Conservation (phyloP, 2,888 invertebrate species). For the Acrobasis repandana region DNA sequence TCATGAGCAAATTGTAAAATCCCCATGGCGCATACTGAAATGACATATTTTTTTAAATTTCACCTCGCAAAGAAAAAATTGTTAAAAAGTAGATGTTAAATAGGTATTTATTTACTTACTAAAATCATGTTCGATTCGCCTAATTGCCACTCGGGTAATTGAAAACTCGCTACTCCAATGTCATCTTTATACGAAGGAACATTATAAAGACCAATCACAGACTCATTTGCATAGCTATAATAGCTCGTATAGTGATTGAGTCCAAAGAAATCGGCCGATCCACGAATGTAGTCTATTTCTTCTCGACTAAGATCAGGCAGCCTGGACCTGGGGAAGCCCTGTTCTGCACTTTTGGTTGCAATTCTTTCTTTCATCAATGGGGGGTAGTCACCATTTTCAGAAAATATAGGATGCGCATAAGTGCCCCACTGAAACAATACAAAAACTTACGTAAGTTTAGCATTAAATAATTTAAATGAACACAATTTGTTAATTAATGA, state of each 20-base stretch:
- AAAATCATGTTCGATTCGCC: constrained; percentile 6
- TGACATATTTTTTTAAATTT: not conserved
- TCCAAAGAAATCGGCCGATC: constrained; percentile 64
- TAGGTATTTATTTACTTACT: constrained; percentile 2
- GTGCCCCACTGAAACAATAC: constrained; percentile 33
- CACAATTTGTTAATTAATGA: too few relatives aligned
- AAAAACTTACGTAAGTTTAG: not conserved
- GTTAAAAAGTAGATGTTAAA: too few relatives aligned
- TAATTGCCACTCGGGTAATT: constrained; percentile 19
- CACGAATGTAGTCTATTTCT: constrained; percentile 48
- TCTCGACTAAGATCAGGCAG: constrained; percentile 35
- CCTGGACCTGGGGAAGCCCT: not conserved
- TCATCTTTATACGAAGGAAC: constrained; percentile 45
- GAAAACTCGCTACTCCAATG: constrained; percentile 18
- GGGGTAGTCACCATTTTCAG: constrained; percentile 34
- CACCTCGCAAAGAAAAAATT: not conserved
- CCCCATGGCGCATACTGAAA: constrained; percentile 28
- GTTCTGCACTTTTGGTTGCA: not conserved
- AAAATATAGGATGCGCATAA: constrained; percentile 71
- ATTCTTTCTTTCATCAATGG: not conserved
- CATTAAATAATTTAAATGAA: too few relatives aligned
- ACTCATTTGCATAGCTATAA: constrained; percentile 44
- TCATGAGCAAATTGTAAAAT: constrained; percentile 33
- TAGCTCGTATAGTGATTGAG: constrained; percentile 85
- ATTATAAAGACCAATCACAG: constrained; percentile 31